Evolutionary conservation across 2,113 vertebrate genomes (phyloP), one percentile per base, ranked within the genome.

Genomic region (Nothocercus nigrocapillus): DNA sequence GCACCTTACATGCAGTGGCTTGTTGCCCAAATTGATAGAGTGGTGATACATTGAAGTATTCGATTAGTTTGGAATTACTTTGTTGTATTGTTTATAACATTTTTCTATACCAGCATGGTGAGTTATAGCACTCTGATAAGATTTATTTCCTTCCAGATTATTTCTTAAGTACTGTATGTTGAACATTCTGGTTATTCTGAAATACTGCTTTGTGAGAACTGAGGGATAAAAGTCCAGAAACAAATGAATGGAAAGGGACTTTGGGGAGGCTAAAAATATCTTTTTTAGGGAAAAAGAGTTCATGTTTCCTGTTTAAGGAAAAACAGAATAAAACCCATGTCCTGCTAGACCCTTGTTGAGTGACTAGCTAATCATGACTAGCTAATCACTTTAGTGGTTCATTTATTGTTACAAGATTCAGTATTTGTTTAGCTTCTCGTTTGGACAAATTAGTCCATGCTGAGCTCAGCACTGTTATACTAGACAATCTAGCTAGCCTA

Each of bases 311-410:
- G 6, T 68, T 88, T 53, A 68, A 64, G 27, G 22, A 30, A 82
- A 82, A 83, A 12, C 13, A 34, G 47, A 49, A 21, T 13, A 58
- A 81, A 88, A 5, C 10, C 11, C 4, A 2, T 64, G 27, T 28
- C 6, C 11, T 76, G 0, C 19, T 69, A 47, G 27, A 27, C 9
- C 19, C 28, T 30, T 0, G 0, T 16, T 69, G 68, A 47, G 7
- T 62, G 36, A 32, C 7, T 62, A n/a, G n/a, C n/a, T n/a, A n/a
- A n/a, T n/a, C n/a, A n/a, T n/a, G n/a, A 9, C 40, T 90, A 30
- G 11, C 40, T 90, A 30, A 11, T 32, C 11, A 9, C 5, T 67
- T 85, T 7, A 8, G 36, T 85, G 47, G 20, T 54, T 89, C n/a
- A 20, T n/a, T 4, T 68, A 28, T 64, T 89, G 19, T 66, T 61